A percentile compares a stretch with the other conserved stretches of the same genome.
Conservation (phyloP, 2,113 vertebrate species). For the Symphodus melops region DNA sequence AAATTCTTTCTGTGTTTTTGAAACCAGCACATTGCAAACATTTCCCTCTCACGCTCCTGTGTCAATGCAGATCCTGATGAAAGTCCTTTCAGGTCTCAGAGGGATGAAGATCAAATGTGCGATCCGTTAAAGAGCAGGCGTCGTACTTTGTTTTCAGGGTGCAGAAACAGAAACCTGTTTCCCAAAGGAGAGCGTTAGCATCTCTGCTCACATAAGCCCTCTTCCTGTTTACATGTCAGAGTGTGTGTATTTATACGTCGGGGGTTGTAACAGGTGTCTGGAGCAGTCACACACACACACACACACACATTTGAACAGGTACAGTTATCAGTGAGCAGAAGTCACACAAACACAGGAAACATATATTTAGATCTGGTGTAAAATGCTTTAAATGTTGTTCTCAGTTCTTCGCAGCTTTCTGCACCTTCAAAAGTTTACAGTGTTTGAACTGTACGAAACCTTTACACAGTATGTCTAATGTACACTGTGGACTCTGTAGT, state of each 20-base stretch:
- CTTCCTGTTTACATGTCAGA: conserved; percentile 62
- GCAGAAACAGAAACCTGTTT: conserved; percentile 41
- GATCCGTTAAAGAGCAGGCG: too few species aligned
- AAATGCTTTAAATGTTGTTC: too few species aligned
- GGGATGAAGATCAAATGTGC: too few species aligned
- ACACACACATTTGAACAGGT: neutral
- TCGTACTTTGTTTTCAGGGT: neutral
- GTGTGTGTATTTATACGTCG: conserved; percentile 29
- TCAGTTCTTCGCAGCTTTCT: too few species aligned
- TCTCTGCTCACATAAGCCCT: conserved; percentile 39
- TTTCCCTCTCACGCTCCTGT: neutral
- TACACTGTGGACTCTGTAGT: too few species aligned
- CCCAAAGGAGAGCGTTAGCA: conserved; percentile 55
- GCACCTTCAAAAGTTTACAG: too few species aligned
- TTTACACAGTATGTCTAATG: too few species aligned
- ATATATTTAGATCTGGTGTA: too few species aligned
- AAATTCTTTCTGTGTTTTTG: neutral
- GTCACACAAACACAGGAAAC: too few species aligned
- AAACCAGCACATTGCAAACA: too few species aligned
- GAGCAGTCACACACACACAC: conserved; percentile 9
- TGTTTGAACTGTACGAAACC: too few species aligned
- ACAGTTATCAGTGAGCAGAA: neutral
- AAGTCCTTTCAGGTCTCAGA: neutral
- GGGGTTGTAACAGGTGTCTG: conserved; percentile 71
- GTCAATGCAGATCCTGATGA: neutral